Conservation (phyloP, 2,113 vertebrate genomes). For the Tupaia tana region DNA sequence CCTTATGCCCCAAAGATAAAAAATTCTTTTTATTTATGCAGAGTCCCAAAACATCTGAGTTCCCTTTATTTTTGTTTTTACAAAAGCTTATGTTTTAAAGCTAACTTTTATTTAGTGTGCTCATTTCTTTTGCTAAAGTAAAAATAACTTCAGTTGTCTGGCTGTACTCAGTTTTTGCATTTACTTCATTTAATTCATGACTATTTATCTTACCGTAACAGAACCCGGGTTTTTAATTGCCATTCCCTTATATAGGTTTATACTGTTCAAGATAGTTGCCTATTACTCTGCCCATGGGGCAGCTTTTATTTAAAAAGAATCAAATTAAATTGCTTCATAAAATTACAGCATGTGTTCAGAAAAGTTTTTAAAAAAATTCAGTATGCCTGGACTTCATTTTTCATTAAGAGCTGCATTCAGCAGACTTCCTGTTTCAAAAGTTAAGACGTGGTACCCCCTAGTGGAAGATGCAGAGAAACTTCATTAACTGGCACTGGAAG, state of each 20-base stretch:
- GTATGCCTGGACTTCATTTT: slow-evolving; percentile 79
- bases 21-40: neutral
- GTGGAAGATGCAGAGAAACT: slow-evolving; percentile 67
- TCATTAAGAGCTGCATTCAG: slow-evolving; percentile 70
- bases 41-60: slow-evolving; percentile 27
- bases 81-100: slow-evolving; percentile 68
- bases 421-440: slow-evolving; percentile 64
- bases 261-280: slow-evolving; percentile 52
- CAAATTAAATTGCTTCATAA: slow-evolving; percentile 85
- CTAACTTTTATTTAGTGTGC: slow-evolving; percentile 41
- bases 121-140: slow-evolving; percentile 63
- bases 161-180: slow-evolving; percentile 57
- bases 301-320: slow-evolving; percentile 83
- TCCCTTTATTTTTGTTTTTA: slow-evolving; percentile 68
- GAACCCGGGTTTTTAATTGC: slow-evolving; percentile 76
- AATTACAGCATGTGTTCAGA: slow-evolving; percentile 87
- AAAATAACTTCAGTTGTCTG: slow-evolving; percentile 69
- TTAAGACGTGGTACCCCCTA: slow-evolving; percentile 81
- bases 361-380: slow-evolving; percentile 76
- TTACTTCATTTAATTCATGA: slow-evolving; percentile 80
- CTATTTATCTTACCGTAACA: slow-evolving; percentile 76
- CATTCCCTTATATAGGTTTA: slow-evolving; percentile 67
- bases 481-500: neutral
- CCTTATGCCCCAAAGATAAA: neutral
- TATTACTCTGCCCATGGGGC: slow-evolving; percentile 82